Evolutionary conservation across 2,113 vertebrate genomes (phyloP), one percentile per base, ranked within the genome.

Genomic region (Dipodomys ordii): DNA sequence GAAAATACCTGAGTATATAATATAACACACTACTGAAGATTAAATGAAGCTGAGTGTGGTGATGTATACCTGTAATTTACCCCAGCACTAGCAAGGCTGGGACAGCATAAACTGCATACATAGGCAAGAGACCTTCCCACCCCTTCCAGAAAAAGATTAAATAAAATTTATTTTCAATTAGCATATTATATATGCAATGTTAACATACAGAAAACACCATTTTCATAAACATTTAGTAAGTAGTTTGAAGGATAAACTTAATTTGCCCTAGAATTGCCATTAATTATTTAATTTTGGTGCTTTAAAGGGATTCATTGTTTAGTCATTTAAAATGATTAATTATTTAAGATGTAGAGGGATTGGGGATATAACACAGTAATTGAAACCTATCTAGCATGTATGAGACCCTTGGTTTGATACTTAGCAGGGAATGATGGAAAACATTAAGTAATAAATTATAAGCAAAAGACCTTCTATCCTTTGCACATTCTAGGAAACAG

Each of bases 1-100:
- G 71, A 62, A 85, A 76, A 87, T 72, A 86, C 16, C 20, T 86
- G 8, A 86, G 83, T 83, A 88, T 18, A 94, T 20, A 96, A 46
- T 6, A 65, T 93, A 80, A 86, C 39, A 93, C 2, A 49, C 12
- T 67, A 79, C 62, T 88, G 67, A 93, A 92, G 80, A 69, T 65
- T 44, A 95, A 88, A 83, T 73, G 68, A 94, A n/a, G 49, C 5
- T 19, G 25, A 27, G 35, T 15, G 44, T 20, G 53, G 53, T 57
- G 53, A 16, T 57, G 53, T 13, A 16, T 57, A 16, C 53, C 53
- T 57, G 53, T 57, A 57, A 57, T 57, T 57, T 16, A 57, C 12
- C 12, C 53, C 15, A 57, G 53, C 53, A 57, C 53, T 57, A 12
- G 49, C 23, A 44, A 62, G 60, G 25, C 23, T 53, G 15, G 53